Conservation (phyloP, 2,888 invertebrate species). For the Pediacus dermestoides region DNA sequence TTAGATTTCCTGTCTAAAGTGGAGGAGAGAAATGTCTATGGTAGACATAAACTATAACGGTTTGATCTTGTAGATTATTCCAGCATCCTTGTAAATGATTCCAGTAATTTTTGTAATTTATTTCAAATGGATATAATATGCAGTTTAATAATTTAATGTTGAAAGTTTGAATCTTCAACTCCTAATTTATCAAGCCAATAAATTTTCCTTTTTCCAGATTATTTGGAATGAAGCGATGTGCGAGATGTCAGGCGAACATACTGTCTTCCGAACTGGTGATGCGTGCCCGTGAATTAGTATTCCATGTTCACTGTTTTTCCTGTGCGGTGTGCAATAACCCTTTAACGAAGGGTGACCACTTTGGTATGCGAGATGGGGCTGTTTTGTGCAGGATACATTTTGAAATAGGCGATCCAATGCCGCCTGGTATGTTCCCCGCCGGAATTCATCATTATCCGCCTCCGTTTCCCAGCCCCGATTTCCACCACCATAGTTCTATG, state of each 20-base stretch:
- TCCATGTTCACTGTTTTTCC: constrained; percentile 93
- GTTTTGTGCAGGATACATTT: constrained; percentile 81
- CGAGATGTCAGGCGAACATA: constrained; percentile 85
- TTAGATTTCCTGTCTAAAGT: constrained; percentile 31
- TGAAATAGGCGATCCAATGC: constrained; percentile 51
- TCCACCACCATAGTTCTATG: constrained; percentile 50
- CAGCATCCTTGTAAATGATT: constrained; percentile 27
- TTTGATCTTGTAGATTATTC: constrained; percentile 28
- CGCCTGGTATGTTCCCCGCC: constrained; percentile 44
- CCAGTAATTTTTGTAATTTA: no score
- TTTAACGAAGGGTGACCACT: constrained; percentile 90
- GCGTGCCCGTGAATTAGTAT: constrained; percentile 88
- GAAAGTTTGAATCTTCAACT: no score
- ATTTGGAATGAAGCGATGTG: constrained; percentile 85
- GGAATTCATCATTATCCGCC: constrained; percentile 54
- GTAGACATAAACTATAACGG: constrained; percentile 26
- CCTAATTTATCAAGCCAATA: no score
- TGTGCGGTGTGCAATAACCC: constrained; percentile 85
- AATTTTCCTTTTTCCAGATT: constrained; percentile 64
- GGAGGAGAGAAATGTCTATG: constrained; percentile 27
- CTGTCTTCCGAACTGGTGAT: constrained; percentile 90
- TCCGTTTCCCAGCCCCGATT: constrained; percentile 55
- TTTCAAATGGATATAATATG: no score
- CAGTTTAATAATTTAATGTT: no score
- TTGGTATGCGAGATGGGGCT: constrained; percentile 84